A percentile compares a stretch with the other conserved stretches of the same genome.
Conservation (phyloP, 2,797 vertebrate species). For the Melanotaenia nigrans region DNA sequence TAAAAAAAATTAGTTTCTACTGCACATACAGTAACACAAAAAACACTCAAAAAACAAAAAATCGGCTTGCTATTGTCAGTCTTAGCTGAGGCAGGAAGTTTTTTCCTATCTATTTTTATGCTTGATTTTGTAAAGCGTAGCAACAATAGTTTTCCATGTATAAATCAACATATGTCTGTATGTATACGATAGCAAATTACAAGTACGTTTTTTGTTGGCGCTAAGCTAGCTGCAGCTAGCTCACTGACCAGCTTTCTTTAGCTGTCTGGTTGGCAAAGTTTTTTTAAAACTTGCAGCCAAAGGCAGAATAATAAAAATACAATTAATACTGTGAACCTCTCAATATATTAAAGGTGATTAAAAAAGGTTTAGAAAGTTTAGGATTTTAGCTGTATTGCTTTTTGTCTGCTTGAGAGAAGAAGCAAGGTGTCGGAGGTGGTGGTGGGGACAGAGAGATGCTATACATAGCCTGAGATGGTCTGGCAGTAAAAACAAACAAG, state of each 20-base stretch:
- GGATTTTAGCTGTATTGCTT: constrained; percentile 42
- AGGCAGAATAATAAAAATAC: not conserved
- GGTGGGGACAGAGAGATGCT: constrained; percentile 60
- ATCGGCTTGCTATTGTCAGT: too few species aligned
- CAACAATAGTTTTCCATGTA: not conserved
- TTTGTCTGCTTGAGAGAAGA: constrained; percentile 40
- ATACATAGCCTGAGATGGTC: constrained; percentile 79
- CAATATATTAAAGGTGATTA: not conserved
- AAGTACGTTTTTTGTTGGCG: not conserved
- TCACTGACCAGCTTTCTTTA: not conserved
- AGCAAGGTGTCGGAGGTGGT: constrained; percentile 19
- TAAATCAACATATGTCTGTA: not conserved
- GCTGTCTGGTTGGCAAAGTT: not conserved
- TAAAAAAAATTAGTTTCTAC: not conserved
- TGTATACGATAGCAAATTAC: not conserved
- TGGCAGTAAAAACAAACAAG: constrained; percentile 88
- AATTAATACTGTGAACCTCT: not conserved
- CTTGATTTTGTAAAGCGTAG: not conserved
- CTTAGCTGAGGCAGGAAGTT: too few species aligned
- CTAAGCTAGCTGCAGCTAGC: not conserved
- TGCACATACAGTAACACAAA: too few species aligned
- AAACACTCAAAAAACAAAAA: too few species aligned
- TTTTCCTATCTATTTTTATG: not conserved
- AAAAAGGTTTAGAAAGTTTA: constrained; percentile 9
- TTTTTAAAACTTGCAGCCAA: not conserved